Conservation (phyloP, 2,888 invertebrate genomes). For the Thereva nobilitata region DNA sequence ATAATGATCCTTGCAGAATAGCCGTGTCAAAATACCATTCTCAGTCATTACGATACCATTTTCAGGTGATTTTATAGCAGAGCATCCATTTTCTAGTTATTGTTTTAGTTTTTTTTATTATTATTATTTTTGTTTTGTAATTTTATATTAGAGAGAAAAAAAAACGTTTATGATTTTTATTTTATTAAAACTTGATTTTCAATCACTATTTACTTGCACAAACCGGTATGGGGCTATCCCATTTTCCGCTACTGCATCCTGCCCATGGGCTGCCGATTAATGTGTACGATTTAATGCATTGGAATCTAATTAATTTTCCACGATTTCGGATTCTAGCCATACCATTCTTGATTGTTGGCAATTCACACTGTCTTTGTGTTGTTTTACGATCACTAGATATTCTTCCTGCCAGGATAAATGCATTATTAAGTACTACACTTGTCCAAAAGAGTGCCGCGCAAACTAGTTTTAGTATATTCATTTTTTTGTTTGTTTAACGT, state of each 20-base stretch:
- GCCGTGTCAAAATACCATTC: constrained; percentile 64
- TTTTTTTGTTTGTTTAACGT: too few species aligned
- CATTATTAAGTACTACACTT: too few species aligned
- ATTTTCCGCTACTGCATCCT: constrained; percentile 62
- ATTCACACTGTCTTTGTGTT: constrained; percentile 11
- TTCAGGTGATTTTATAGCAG: constrained; percentile 51
- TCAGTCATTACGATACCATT: constrained; percentile 63
- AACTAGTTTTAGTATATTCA: too few species aligned
- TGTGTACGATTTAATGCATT: constrained; percentile 29
- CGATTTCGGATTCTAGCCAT: constrained; percentile 19
- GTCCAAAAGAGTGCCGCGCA: too few species aligned
- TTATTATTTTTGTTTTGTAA: background rate
- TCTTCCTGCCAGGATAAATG: too few species aligned
- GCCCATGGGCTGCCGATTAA: constrained; percentile 44
- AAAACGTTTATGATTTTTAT: constrained; percentile 27
- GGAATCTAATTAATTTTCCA: constrained; percentile 36
- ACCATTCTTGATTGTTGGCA: constrained; percentile 38
- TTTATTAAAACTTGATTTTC: background rate
- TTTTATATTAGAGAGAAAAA: too few species aligned
- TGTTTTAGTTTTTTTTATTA: background rate
- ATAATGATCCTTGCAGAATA: constrained; percentile 70
- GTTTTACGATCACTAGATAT: background rate
- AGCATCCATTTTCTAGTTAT: constrained; percentile 65
- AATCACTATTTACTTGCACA: constrained; percentile 71
- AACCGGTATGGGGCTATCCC: constrained; percentile 71